Percentiles rank a stretch among this genome's conserved stretches.
phyloP scores from a whole-genome alignment of 2,113 vertebrate genomes.

The Corynorhinus townsendii region DNA sequence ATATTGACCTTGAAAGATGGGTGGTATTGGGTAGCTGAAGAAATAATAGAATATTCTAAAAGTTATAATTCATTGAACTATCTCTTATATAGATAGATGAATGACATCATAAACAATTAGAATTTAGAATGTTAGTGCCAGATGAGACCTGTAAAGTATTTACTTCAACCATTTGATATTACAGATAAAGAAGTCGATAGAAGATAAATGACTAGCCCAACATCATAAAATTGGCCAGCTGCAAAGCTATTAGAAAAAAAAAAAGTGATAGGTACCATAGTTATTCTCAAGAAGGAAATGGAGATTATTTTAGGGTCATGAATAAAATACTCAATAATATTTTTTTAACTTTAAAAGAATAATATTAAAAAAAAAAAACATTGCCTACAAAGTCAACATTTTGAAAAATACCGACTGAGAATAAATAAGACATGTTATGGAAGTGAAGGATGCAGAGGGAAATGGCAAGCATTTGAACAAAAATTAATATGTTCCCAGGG shows the following conservation, averaged over 20 bases:
- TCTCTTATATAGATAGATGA: not conserved
- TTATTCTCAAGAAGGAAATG: not conserved
- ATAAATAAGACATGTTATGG: not conserved
- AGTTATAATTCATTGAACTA: not conserved
- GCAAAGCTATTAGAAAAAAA: not conserved
- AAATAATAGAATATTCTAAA: not conserved
- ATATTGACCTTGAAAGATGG: not conserved
- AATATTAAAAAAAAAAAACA: constrained; percentile 9
- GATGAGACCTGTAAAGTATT: not conserved
- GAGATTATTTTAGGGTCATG: not conserved
- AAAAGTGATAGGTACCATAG: not conserved
- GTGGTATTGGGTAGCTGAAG: not conserved
- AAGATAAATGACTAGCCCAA: not conserved
- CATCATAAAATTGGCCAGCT: not conserved
- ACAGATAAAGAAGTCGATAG: not conserved
- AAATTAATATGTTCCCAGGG: constrained; percentile 54
- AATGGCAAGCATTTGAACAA: constrained; percentile 50
- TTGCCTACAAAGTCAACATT: not conserved
- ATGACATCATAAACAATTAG: not conserved
- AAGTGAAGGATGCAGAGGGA: constrained; percentile 37
- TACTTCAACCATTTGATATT: not conserved
- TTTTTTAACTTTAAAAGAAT: not conserved
- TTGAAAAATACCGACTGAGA: constrained; percentile 5
- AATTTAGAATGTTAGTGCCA: constrained; percentile 10
- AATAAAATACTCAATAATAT: not conserved